These are phyloP conservation scores for Pelodiscus sinensis DNA, from an alignment of 2,113 vertebrate species.

Conservation along the genomic window DNA sequence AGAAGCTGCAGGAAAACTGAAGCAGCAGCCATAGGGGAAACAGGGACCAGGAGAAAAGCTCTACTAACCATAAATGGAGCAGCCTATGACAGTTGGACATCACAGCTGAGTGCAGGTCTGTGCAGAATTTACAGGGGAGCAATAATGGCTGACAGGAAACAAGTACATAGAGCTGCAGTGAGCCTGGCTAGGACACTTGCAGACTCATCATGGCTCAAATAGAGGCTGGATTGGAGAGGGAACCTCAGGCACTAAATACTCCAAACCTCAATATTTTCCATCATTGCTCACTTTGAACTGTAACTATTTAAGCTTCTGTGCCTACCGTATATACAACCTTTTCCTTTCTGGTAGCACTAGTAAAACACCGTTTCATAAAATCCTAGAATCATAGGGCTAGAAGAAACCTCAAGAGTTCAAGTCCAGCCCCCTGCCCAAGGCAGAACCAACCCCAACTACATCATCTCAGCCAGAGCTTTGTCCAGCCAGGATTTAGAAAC, in stretches of 20 bases:
- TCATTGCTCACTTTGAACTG: background rate
- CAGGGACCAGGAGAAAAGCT: background rate
- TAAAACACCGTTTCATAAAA: background rate
- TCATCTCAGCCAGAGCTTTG: too few species aligned
- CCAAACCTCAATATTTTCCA: background rate
- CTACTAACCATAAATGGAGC: background rate
- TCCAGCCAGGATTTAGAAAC: too few species aligned
- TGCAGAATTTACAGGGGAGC: background rate
- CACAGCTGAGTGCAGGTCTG: background rate
- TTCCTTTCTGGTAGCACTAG: background rate
- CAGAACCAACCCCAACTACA: too few species aligned
- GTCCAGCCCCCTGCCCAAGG: too few species aligned
- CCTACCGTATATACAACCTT: background rate
- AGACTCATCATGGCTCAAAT: background rate
- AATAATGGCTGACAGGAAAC: background rate
- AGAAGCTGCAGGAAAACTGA: too few species aligned
- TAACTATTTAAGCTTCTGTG: background rate
- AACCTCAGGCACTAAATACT: background rate
- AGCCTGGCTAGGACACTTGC: background rate
- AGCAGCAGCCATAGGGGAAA: background rate
- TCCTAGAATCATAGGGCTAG: too few species aligned
- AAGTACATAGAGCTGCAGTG: background rate
- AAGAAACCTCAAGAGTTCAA: too few species aligned
- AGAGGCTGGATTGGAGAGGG: background rate
- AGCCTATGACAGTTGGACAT: background rate